Evolutionary conservation across 2,113 vertebrate species (phyloP).

Genomic region (Jaculus jaculus): DNA sequence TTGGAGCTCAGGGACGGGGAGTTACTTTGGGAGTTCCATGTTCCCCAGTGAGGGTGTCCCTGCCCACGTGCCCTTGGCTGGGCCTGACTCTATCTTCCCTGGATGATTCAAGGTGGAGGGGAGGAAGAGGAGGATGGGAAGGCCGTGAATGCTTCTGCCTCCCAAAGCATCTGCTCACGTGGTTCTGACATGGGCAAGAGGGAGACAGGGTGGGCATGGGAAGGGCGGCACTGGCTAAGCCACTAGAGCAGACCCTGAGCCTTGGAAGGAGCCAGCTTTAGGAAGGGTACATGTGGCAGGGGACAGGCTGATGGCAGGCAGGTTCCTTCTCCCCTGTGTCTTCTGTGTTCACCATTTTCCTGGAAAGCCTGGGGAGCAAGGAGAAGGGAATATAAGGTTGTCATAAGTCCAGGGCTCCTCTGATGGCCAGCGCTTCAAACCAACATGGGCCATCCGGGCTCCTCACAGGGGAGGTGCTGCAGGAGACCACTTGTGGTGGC

Average conservation of each 20-base stretch:
- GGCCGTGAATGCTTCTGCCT: background rate
- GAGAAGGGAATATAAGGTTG: background rate
- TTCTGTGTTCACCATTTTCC: background rate
- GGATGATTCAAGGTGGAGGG: no score
- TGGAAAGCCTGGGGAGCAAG: background rate
- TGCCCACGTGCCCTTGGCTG: background rate
- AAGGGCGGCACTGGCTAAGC: background rate
- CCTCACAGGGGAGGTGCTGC: rapidly evolving
- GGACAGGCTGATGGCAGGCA: background rate
- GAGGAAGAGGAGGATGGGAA: no score
- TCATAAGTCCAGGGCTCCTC: background rate
- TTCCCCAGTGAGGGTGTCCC: background rate
- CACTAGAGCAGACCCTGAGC: rapidly evolving
- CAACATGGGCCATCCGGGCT: background rate
- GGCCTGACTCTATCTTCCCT: background rate
- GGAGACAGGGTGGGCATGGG: background rate
- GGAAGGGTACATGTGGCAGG: rapidly evolving
- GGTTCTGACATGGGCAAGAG: background rate
- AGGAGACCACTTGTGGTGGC: rapidly evolving
- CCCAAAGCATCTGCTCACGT: background rate
- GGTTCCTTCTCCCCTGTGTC: background rate
- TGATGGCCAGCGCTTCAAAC: background rate
- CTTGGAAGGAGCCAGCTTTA: no score
- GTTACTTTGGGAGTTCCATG: no score
- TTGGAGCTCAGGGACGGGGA: background rate